A percentile compares a stretch with the other conserved stretches of the same genome.
These are phyloP conservation scores for Ophion ellenae DNA, from an alignment of 2,888 invertebrate genomes.

Conservation along the genomic window DNA sequence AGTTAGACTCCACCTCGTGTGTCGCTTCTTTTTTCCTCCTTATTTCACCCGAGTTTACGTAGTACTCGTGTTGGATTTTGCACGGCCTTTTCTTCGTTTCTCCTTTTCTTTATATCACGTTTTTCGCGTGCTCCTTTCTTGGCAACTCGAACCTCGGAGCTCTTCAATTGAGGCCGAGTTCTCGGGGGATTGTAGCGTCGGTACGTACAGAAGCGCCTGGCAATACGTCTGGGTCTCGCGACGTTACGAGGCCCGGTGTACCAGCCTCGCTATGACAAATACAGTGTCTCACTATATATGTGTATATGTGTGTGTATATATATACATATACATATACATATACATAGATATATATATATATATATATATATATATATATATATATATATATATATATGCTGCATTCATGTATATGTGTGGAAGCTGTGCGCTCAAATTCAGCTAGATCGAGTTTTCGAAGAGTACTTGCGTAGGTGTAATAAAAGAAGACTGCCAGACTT, in stretches of 20 bases:
- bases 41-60: slow-evolving; percentile 47
- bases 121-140: slow-evolving; percentile 46
- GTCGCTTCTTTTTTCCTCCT: slow-evolving; percentile 21
- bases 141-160: slow-evolving; percentile 41
- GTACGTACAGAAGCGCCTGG: slow-evolving; percentile 13
- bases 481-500: slow-evolving; percentile 34
- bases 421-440: slow-evolving; percentile 42
- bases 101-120: slow-evolving; percentile 55
- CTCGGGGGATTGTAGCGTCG: slow-evolving; percentile 33
- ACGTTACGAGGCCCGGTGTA: slow-evolving; percentile 26
- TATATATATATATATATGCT: too few species aligned
- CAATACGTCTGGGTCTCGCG: slow-evolving; percentile 14
- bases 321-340: too few species aligned
- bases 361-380: too few species aligned
- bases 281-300: background rate
- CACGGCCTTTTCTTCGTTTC: slow-evolving; percentile 68
- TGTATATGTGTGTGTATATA: too few species aligned
- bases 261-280: slow-evolving; percentile 22
- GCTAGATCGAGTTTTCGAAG: slow-evolving; percentile 35
- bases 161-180: slow-evolving; percentile 66
- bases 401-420: too few species aligned
- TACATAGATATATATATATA: too few species aligned
- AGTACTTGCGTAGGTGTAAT: slow-evolving; percentile 53
- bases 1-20: background rate
- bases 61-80: slow-evolving; percentile 61